Base-by-base conservation (phyloP, 2,888 invertebrate species). In the Neelides folsomi region DNA sequence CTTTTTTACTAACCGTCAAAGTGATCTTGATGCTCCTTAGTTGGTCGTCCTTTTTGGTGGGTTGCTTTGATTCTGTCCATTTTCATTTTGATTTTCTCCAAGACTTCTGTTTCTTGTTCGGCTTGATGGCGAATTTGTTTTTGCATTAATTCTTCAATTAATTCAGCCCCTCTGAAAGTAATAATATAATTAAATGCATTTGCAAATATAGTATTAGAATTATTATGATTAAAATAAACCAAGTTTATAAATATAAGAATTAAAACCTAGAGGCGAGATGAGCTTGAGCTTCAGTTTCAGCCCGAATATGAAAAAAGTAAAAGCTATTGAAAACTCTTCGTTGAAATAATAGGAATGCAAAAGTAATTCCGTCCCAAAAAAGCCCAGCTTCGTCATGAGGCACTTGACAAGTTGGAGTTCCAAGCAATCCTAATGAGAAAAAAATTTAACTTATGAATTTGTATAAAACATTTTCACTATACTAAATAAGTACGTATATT, bases 291-390 rank as follows among this genome's bases (percentile, higher is more conserved):
- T 90, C 86, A 45, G 93, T 86, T 69, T 97, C 97, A 68, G 88
- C 85, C 36, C 97, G 85, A 58, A 97, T 86, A 70, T 97, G 88
- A 68, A 92, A 87, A 76, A 99, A 99, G 72, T 97, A 95, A 72
- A 89, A 89, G 63, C 92, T 93, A 66, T 84, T 83, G 73, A 95
- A 95, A 49, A 97, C 78, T 59, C 97, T 77, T 65, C 87, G 77
- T 71, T 97, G 95, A 54, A 95, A 75, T 50, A 99, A 76, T 8
- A 99, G 77, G 70, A 94, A 93, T 0, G 82, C 84, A 69, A 99
- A 94, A 68, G 95, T 95, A 42, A 93, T 77, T 2, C 86, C 86
- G 69, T 98, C 98, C 92, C 94, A 97, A 4, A 87, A 81, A 58
- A 97, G 76, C 0, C 89, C 88, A 38, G 90, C 83, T 67, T 89